A percentile compares a stretch with the other conserved stretches of the same genome.
Conservation (phyloP, 2,113 vertebrate genomes). For the Brienomyrus longianalis region DNA sequence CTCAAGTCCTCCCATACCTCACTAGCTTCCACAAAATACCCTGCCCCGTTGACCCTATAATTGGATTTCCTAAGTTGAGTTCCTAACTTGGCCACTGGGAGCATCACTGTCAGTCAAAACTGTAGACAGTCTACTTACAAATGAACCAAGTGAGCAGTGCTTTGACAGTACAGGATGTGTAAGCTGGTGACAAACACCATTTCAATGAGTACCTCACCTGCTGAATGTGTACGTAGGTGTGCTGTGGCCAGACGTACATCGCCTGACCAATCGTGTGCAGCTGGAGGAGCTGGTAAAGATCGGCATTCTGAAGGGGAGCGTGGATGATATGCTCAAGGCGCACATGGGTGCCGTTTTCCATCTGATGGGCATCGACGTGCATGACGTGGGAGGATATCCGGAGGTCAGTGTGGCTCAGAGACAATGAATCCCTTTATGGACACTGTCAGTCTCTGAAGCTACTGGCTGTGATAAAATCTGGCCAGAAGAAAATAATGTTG, state of each 20-base stretch:
- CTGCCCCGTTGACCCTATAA: background rate
- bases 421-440: background rate
- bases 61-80: background rate
- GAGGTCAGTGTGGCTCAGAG: slow-evolving; percentile 65
- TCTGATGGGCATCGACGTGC: slow-evolving; percentile 90
- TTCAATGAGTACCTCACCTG: background rate
- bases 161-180: background rate
- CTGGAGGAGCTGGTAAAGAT: slow-evolving; percentile 82
- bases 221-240: slow-evolving; percentile 62
- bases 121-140: background rate
- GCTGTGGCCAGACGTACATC: slow-evolving; percentile 90
- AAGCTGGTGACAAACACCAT: too few relatives aligned
- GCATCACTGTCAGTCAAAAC: background rate
- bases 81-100: background rate
- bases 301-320: slow-evolving; percentile 69
- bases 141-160: background rate
- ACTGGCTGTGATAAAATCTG: background rate
- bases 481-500: slow-evolving; percentile 22
- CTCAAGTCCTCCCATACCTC: too few relatives aligned
- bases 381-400: slow-evolving; percentile 94
- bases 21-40: slow-evolving; percentile 64
- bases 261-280: slow-evolving; percentile 80
- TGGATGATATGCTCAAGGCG: slow-evolving; percentile 86
- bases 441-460: background rate
- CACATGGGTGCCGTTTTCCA: slow-evolving; percentile 87